Evolutionary conservation across 2,113 vertebrate species (phyloP).

Genomic region (Phyllostomus discolor): DNA sequence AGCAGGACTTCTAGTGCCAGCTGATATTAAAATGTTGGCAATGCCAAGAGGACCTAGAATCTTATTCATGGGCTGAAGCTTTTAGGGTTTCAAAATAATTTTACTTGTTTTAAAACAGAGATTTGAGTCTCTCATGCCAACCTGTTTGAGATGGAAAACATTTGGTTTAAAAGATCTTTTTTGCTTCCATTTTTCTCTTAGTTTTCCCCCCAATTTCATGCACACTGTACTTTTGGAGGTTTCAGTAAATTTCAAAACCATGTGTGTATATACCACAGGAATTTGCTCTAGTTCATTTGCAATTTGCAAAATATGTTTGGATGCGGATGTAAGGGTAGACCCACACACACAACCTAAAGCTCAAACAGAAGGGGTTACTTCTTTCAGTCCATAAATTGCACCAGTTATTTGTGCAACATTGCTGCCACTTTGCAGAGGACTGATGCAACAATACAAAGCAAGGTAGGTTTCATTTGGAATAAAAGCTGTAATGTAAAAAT

Average conservation of each 20-base stretch:
- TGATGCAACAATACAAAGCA: neutral
- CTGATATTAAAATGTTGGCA: slow-evolving; percentile 54
- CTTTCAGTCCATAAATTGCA: neutral
- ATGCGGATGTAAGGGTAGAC: neutral
- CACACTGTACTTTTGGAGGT: neutral
- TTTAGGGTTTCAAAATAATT: slow-evolving; percentile 24
- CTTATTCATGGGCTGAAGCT: neutral
- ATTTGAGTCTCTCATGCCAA: neutral
- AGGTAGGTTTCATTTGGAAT: neutral
- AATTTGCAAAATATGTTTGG: slow-evolving; percentile 37
- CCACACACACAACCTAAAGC: neutral
- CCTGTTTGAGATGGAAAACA: neutral
- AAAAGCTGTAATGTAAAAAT: slow-evolving; percentile 31
- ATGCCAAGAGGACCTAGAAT: neutral
- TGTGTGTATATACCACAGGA: neutral
- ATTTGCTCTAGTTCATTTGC: slow-evolving; percentile 47
- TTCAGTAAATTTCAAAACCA: slow-evolving; percentile 49
- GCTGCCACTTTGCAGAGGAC: slow-evolving; percentile 1
- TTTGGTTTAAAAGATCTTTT: neutral
- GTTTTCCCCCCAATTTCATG: neutral
- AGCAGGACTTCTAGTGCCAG: slow-evolving; percentile 24
- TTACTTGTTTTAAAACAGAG: slow-evolving; percentile 42
- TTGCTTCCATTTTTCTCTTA: slow-evolving; percentile 13
- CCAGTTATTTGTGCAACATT: neutral
- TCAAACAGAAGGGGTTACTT: slow-evolving; percentile 2